phyloP scores from a whole-genome alignment of 1,140 invertebrate species.

The Zaprionus ornatus region DNA sequence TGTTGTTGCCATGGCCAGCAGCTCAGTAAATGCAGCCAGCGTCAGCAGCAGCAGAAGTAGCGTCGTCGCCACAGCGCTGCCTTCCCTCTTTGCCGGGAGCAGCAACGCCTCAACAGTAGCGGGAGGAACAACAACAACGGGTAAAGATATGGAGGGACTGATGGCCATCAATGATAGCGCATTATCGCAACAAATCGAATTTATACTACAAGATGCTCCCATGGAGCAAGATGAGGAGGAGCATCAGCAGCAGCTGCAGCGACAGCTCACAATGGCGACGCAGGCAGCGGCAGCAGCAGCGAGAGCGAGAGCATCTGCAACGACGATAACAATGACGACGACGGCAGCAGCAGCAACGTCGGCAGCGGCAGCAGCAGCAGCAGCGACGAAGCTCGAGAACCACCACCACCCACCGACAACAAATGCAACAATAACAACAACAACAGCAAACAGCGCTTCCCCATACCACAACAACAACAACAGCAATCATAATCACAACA shows the following conservation, averaged over 20 bases:
- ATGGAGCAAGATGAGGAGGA: slow-evolving; percentile 79
- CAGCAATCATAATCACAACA: slow-evolving; percentile 49
- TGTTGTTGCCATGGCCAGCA: slow-evolving; percentile 42
- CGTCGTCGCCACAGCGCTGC: slow-evolving; percentile 12
- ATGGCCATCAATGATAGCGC: slow-evolving; percentile 83
- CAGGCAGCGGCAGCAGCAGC: slow-evolving; percentile 33
- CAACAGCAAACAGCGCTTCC: slow-evolving; percentile 58
- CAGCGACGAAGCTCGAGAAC: slow-evolving; percentile 33
- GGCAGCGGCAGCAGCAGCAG: slow-evolving; percentile 31
- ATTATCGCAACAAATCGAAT: slow-evolving; percentile 84
- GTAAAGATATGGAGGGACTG: slow-evolving; percentile 77
- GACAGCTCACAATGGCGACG: slow-evolving; percentile 38
- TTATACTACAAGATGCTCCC: slow-evolving; percentile 83
- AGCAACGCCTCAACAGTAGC: slow-evolving; percentile 37
- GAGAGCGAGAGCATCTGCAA: slow-evolving; percentile 40
- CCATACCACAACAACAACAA: slow-evolving; percentile 41
- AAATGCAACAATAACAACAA: slow-evolving; percentile 49
- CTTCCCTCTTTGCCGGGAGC: slow-evolving; percentile 22
- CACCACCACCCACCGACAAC: slow-evolving; percentile 75
- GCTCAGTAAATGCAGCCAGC: slow-evolving; percentile 25
- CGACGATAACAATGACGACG: slow-evolving; percentile 49
- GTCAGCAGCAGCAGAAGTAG: slow-evolving; percentile 11
- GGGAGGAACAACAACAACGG: slow-evolving; percentile 36
- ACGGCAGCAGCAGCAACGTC: slow-evolving; percentile 36
- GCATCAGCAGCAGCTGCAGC: slow-evolving; percentile 48